phyloP scores from a whole-genome alignment of 2,888 invertebrate species.

The Drosophila macrospina region DNA sequence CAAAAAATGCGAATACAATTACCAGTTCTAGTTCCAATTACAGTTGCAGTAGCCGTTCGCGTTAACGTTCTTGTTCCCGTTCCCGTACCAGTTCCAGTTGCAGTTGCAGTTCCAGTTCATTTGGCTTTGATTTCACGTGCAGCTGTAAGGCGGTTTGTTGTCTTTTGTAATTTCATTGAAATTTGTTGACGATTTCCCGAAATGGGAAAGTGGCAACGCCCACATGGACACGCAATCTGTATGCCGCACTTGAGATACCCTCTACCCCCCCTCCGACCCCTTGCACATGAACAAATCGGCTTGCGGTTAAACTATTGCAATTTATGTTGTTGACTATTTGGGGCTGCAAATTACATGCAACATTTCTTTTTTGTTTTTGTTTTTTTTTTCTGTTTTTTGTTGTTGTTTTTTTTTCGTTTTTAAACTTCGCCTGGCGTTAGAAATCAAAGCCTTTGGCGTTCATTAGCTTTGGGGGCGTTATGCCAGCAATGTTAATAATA shows the following conservation, averaged over 20 bases:
- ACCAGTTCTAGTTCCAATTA: conserved; percentile 11
- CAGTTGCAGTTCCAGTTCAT: conserved; percentile 47
- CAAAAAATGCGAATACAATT: conserved; percentile 7
- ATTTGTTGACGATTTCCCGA: conserved; percentile 77
- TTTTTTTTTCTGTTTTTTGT: too few relatives aligned
- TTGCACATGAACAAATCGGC: neutral
- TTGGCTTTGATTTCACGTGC: conserved; percentile 34
- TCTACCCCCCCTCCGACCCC: neutral
- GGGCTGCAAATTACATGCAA: conserved; percentile 75
- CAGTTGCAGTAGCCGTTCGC: conserved; percentile 16
- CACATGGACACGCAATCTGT: conserved; percentile 71
- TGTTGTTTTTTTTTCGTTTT: conserved; percentile 16
- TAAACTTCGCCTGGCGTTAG: conserved; percentile 68
- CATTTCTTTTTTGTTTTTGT: conserved; percentile 43
- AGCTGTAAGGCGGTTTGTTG: conserved; percentile 36
- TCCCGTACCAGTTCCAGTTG: conserved; percentile 5
- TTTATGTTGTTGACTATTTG: conserved; percentile 79
- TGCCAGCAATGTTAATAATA: conserved; percentile 68
- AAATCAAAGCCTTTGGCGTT: conserved; percentile 81
- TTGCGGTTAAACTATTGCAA: conserved; percentile 54
- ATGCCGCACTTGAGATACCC: conserved; percentile 25
- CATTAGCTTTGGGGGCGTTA: conserved; percentile 84
- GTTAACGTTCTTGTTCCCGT: too few relatives aligned
- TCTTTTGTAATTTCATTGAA: conserved; percentile 64
- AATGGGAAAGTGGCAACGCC: conserved; percentile 78